A percentile compares a stretch with the other conserved stretches of the same genome.
phyloP scores from a whole-genome alignment of 2,888 invertebrate species.

The Lithodes maja region DNA sequence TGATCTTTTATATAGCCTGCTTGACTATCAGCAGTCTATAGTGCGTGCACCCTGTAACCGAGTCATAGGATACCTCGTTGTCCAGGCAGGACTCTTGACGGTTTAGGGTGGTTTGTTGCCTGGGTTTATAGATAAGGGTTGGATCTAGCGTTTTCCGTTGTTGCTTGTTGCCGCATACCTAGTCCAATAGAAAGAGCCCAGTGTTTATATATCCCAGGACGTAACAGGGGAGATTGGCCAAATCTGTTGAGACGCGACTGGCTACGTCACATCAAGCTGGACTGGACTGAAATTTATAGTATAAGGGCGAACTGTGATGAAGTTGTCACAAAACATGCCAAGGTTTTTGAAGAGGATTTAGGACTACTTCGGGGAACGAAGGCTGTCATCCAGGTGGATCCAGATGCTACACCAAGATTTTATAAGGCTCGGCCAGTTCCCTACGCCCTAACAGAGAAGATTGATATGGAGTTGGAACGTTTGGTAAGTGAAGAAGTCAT shows the following conservation, averaged over 20 bases:
- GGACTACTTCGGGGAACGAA: not conserved
- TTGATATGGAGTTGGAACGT: not conserved
- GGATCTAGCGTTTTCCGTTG: too few relatives aligned
- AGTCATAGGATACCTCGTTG: too few relatives aligned
- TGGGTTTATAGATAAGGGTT: too few relatives aligned
- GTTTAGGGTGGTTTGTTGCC: too few relatives aligned
- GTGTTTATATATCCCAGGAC: too few relatives aligned
- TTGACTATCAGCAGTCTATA: too few relatives aligned
- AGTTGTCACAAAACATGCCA: not conserved
- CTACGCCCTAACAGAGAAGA: slow-evolving; percentile 13
- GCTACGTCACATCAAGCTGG: slow-evolving; percentile 3
- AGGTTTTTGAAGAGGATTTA: not conserved
- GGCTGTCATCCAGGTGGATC: not conserved
- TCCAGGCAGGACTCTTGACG: too few relatives aligned
- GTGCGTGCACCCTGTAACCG: too few relatives aligned
- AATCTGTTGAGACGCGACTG: not conserved
- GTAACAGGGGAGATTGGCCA: not conserved
- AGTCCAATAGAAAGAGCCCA: too few relatives aligned
- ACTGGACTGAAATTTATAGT: slow-evolving; percentile 11
- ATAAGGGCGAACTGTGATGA: not conserved
- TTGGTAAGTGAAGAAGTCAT: slow-evolving; percentile 1
- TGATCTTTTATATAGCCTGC: too few relatives aligned
- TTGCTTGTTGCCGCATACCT: too few relatives aligned
- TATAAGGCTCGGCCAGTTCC: not conserved
- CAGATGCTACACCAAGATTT: not conserved